These are phyloP conservation scores for Brassicogethes aeneus DNA, from an alignment of 2,888 invertebrate genomes.

Conservation along the genomic window DNA sequence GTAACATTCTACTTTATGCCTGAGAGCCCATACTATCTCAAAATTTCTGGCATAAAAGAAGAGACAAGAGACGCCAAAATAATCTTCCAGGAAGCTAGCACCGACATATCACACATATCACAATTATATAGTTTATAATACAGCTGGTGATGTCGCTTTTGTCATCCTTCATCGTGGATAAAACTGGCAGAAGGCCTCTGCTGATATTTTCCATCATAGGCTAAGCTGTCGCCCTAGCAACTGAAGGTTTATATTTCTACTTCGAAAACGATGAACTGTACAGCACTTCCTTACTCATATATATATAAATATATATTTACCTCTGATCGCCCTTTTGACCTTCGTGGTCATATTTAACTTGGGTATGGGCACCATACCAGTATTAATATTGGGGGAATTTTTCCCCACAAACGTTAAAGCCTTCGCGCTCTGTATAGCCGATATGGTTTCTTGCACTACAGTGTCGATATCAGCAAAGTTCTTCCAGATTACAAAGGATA, in stretches of 20 bases:
- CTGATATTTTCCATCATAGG: background rate
- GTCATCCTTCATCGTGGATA: background rate
- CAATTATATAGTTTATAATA: background rate
- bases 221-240: background rate
- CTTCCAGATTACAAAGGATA: background rate
- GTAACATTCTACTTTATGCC: background rate
- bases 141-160: background rate
- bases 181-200: background rate
- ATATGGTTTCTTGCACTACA: background rate
- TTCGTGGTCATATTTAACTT: background rate
- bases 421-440: background rate
- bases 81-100: background rate
- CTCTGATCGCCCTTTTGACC: background rate
- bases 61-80: background rate
- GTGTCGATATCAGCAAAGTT: background rate
- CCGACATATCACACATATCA: background rate
- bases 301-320: background rate
- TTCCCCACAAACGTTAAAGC: background rate
- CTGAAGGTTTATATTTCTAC: background rate
- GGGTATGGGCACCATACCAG: background rate
- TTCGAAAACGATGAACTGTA: background rate
- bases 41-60: background rate
- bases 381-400: background rate
- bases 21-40: background rate
- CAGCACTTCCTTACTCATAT: background rate